These are phyloP conservation scores for Falcunculus frontatus DNA, from an alignment of 2,113 vertebrate genomes.

Conservation along the genomic window DNA sequence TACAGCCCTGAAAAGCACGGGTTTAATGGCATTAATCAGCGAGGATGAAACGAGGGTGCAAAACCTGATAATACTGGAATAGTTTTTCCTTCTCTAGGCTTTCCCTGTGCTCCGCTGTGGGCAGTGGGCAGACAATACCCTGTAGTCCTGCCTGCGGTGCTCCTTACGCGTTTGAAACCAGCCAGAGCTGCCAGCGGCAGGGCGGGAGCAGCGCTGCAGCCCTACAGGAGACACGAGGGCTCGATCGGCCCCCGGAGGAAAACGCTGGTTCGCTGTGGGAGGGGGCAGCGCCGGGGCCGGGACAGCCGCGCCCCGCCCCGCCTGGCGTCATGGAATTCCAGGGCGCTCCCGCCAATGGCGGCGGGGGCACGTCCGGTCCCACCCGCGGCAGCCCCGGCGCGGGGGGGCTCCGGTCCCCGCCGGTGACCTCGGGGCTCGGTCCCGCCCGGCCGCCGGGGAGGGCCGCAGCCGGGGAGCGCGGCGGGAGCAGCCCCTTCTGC, in stretches of 20 bases:
- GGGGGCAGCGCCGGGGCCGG: neutral
- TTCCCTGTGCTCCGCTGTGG: accelerated
- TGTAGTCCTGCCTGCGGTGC: neutral
- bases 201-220: neutral
- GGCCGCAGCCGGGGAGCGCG: neutral
- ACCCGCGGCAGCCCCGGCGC: neutral
- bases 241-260: accelerated
- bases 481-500: neutral
- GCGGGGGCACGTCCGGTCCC: neutral
- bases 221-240: accelerated
- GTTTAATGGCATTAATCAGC: neutral
- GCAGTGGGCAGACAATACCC: neutral
- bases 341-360: neutral
- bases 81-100: neutral
- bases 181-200: neutral
- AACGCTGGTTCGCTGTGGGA: neutral
- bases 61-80: neutral
- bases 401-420: neutral
- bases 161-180: accelerated
- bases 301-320: neutral
- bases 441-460: neutral
- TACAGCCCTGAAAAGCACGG: neutral
- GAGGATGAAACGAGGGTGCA: neutral
- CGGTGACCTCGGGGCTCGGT: neutral
- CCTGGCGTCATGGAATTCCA: slow-evolving; percentile 30